Percentiles rank a stretch among this genome's conserved stretches.
Evolutionary conservation across 2,113 vertebrate species (phyloP).

Genomic region (Amia ocellicauda): DNA sequence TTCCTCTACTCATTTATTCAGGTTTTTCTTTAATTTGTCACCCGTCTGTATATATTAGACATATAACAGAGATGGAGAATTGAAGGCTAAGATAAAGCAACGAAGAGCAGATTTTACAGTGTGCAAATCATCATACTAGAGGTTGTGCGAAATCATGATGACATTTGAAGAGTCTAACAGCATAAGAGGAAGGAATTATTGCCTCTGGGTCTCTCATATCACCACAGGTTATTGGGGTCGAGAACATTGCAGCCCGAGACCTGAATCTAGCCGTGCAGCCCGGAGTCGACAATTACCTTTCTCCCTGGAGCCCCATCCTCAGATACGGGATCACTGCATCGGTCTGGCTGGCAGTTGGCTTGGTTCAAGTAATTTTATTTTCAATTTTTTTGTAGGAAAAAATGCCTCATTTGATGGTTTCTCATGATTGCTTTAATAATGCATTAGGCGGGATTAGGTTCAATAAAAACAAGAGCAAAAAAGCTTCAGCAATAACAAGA

Average conservation of each 20-base stretch:
- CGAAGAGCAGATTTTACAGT: no score
- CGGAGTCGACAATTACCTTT: conserved; percentile 19
- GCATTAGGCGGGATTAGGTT: background rate
- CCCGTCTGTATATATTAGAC: no score
- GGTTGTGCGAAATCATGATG: background rate
- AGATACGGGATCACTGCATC: conserved; percentile 52
- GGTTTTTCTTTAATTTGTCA: no score
- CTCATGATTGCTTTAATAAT: background rate
- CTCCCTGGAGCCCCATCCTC: conserved; percentile 42
- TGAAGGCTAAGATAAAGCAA: no score
- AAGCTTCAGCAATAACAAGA: no score
- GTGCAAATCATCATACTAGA: no score
- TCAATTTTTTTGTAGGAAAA: background rate
- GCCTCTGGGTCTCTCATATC: background rate
- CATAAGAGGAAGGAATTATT: background rate
- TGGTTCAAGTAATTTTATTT: conserved; percentile 37
- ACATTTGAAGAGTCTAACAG: background rate
- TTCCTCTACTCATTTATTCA: no score
- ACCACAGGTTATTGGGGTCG: conserved; percentile 45
- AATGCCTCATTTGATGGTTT: background rate
- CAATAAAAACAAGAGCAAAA: no score
- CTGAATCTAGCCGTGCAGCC: conserved; percentile 40
- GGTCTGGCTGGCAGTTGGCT: conserved; percentile 46
- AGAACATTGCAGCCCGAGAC: conserved; percentile 48
- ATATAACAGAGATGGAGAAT: no score